phyloP scores from a whole-genome alignment of 1,140 invertebrate species.

The Chironomus tepperi region DNA sequence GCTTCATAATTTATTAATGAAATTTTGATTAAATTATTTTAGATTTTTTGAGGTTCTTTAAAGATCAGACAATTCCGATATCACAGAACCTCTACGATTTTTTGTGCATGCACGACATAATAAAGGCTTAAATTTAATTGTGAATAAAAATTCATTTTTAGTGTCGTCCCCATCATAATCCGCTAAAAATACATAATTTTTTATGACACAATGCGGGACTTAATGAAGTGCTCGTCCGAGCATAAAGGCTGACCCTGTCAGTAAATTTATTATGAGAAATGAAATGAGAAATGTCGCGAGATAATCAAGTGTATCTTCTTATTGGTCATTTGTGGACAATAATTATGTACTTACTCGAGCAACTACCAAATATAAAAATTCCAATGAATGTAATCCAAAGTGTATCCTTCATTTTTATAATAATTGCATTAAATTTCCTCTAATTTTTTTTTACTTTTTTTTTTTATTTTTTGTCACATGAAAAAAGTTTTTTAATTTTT shows the following conservation, averaged over 20 bases:
- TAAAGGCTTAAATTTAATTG: no score
- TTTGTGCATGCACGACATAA: no score
- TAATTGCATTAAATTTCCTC: not conserved
- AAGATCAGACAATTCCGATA: no score
- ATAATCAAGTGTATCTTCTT: no score
- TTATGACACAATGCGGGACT: not conserved
- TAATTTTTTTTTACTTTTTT: not conserved
- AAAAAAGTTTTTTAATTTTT: not conserved
- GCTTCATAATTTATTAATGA: no score
- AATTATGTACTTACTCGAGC: not conserved
- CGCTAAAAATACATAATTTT: not conserved
- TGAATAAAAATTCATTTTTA: not conserved
- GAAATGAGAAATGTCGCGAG: no score
- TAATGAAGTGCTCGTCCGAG: not conserved
- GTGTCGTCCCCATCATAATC: not conserved
- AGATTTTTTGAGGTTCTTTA: no score
- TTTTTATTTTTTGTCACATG: not conserved
- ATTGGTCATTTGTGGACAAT: not conserved
- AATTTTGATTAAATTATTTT: no score
- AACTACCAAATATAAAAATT: slow-evolving; percentile 20
- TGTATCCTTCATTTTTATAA: not conserved
- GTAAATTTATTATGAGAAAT: no score
- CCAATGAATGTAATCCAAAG: slow-evolving; percentile 18
- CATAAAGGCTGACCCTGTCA: no score
- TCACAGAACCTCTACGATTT: no score